Percentiles rank a stretch among this genome's conserved stretches.
phyloP scores from a whole-genome alignment of 2,797 vertebrate genomes.

The Petrocephalus schoutedeni region DNA sequence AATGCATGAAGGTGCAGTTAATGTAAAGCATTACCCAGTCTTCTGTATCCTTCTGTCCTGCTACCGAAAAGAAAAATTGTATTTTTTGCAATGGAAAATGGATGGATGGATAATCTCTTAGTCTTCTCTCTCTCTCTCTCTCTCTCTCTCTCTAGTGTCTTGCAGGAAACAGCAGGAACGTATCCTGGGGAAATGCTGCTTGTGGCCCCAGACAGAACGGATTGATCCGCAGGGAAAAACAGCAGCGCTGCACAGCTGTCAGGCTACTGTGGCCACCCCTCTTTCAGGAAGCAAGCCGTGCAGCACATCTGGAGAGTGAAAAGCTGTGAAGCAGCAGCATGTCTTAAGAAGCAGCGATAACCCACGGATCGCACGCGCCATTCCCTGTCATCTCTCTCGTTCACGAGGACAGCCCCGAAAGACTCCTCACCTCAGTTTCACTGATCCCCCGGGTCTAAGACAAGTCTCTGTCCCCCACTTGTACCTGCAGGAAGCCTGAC shows the following conservation, averaged over 20 bases:
- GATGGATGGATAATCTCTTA: no score
- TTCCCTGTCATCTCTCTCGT: conserved; percentile 56
- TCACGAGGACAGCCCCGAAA: conserved; percentile 48
- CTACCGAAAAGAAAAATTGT: not conserved
- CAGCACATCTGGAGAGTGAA: conserved; percentile 69
- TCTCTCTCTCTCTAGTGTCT: not conserved
- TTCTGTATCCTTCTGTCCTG: not conserved
- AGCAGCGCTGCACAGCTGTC: conserved; percentile 52
- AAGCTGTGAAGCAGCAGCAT: conserved; percentile 59
- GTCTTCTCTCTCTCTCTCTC: not conserved
- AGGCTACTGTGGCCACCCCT: conserved; percentile 47
- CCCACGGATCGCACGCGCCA: conserved; percentile 46
- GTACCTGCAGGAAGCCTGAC: conserved; percentile 53
- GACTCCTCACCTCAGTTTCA: conserved; percentile 65
- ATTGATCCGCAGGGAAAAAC: conserved; percentile 38
- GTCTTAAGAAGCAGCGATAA: conserved; percentile 56
- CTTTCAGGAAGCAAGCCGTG: conserved; percentile 55
- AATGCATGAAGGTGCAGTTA: not conserved
- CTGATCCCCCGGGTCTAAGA: conserved; percentile 44
- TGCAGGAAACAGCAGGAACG: not conserved
- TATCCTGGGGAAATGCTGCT: not conserved
- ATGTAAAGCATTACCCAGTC: not conserved
- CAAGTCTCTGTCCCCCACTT: conserved; percentile 39
- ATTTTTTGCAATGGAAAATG: no score
- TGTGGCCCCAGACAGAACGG: not conserved